These are phyloP conservation scores for Montifringilla adamsi DNA, from an alignment of 2,113 vertebrate species.

Conservation along the genomic window DNA sequence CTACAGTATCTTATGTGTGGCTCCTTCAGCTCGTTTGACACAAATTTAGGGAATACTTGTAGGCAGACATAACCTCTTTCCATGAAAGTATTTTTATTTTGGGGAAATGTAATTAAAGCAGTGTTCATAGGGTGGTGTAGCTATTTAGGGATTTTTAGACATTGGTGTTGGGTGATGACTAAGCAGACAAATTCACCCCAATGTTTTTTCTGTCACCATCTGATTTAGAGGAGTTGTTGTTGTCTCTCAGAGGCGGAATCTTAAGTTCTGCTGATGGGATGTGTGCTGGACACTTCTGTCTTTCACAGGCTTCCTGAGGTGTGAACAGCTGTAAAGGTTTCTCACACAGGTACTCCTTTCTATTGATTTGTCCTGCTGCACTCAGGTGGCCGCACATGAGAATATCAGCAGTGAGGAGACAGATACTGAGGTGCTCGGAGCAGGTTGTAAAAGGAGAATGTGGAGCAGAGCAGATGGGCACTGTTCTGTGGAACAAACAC, in stretches of 20 bases:
- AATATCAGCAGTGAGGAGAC: background rate
- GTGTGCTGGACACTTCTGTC: background rate
- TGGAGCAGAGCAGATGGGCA: background rate
- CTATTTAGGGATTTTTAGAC: background rate
- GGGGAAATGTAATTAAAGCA: background rate
- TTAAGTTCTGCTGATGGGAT: background rate
- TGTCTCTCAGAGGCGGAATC: background rate
- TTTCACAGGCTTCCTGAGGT: background rate
- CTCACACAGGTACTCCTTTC: background rate
- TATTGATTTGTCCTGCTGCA: background rate
- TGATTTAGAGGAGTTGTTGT: background rate
- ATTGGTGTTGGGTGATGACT: background rate
- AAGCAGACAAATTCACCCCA: background rate
- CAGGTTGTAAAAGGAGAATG: background rate
- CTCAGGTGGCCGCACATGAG: rapidly evolving
- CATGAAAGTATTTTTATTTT: background rate
- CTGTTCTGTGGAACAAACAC: background rate
- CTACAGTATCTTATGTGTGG: background rate
- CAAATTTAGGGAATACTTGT: background rate
- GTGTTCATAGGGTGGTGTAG: background rate
- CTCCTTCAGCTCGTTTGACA: background rate
- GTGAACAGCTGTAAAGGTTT: background rate
- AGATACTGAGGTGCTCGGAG: no score
- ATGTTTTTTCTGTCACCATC: background rate
- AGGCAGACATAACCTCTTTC: background rate